Evolutionary conservation across 2,113 vertebrate genomes (phyloP).

Genomic region (Crotalus horridus): DNA sequence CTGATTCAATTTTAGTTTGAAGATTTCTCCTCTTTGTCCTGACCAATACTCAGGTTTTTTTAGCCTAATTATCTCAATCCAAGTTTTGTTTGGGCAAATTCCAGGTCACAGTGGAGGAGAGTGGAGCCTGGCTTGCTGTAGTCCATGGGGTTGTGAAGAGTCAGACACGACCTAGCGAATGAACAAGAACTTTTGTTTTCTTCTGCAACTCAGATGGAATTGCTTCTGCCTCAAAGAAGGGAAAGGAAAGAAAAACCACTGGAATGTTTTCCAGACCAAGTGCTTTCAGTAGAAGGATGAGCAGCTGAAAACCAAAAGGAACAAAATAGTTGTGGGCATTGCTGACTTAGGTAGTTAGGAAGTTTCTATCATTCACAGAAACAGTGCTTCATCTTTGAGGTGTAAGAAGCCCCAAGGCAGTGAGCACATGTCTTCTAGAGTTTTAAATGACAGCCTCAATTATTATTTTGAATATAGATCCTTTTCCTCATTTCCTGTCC

Average conservation of each 20-base stretch:
- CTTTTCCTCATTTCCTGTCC: neutral
- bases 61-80: neutral
- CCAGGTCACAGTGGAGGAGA: neutral
- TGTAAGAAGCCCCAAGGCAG: neutral
- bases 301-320: rapidly evolving
- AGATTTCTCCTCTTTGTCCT: neutral
- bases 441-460: neutral
- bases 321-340: neutral
- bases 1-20: neutral
- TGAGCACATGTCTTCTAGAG: neutral
- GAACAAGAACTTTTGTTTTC: neutral
- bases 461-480: neutral
- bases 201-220: neutral
- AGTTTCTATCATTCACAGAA: slow-evolving; percentile 1
- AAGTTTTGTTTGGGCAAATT: neutral
- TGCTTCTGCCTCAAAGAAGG: neutral
- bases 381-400: neutral
- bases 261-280: neutral
- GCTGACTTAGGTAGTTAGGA: neutral
- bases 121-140: neutral
- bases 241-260: neutral
- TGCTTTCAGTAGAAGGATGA: neutral
- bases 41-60: neutral
- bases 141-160: neutral
- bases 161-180: neutral